Evolutionary conservation across 1,140 invertebrate species (phyloP), one percentile per base, ranked within the genome.

Genomic region (Carcinoscorpius rotundicauda): DNA sequence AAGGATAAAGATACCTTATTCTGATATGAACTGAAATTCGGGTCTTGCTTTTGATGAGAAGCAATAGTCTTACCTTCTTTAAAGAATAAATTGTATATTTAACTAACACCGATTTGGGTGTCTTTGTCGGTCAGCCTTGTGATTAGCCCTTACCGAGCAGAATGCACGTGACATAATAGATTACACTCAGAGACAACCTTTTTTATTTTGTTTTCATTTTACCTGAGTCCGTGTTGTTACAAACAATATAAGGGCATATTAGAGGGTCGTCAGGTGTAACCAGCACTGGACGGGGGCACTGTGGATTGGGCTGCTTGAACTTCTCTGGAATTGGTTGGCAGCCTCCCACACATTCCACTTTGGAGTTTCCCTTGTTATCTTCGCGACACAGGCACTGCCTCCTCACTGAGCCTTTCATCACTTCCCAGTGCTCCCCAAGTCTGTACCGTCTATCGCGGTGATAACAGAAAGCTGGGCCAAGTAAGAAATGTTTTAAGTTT

Each of bases 201-300:
- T 29, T 29, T 29, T 0, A 29, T 29, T 61, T 63, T 48, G 51
- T 64, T 61, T 6, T 6, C 49, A n/a, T 5, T 4, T 63, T 70
- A 72, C 71, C 72, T 65, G 64, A 59, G 5, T 64, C 60, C 10
- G 71, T 66, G 51, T 73, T 70, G 60, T 73, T 73, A 60, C 72
- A 73, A n/a, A 73, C 64, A 29, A 72, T 71, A 63, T 73, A 73
- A 52, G 72, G 71, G 60, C 72, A 73, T 59, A 72, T 66, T 0
- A 67, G 60, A 8, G 71, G 70, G 58, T 71, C 71, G 8, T 73
- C 71, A 8, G 69, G 71, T 4, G 61, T 68, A 4, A 73, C 66
- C 49, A 73, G 49, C 5, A 68, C 64, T 11, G 71, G 71, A 11
- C 62, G 59, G 0, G 64, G 64, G 64, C 72, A 73, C 29, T 70